Percentiles rank a stretch among this genome's conserved stretches.
phyloP scores from a whole-genome alignment of 2,797 vertebrate genomes.

The Buphagus erythrorhynchus region DNA sequence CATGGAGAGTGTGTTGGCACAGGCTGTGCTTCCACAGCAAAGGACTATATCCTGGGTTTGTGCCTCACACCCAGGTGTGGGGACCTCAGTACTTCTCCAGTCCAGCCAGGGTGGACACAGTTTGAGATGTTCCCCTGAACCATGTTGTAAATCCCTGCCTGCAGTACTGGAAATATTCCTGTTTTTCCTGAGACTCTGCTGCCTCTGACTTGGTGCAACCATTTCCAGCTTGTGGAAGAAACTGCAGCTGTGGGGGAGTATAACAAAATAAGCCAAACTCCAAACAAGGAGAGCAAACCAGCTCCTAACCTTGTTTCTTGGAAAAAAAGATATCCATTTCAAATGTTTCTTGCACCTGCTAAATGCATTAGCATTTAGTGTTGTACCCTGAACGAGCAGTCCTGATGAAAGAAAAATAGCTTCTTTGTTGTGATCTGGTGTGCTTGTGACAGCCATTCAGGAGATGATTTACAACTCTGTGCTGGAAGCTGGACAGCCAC shows the following conservation, averaged over 20 bases:
- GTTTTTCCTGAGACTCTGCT: not conserved
- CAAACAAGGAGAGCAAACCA: not conserved
- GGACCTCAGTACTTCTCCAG: not conserved
- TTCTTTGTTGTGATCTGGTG: slow-evolving; percentile 7
- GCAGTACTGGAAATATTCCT: not conserved
- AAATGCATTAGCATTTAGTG: not conserved
- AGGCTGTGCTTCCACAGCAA: not conserved
- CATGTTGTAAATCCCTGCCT: not conserved
- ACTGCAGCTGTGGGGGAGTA: not conserved
- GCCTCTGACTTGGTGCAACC: not conserved
- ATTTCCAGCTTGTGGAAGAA: not conserved
- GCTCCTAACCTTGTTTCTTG: not conserved
- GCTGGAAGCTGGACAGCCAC: not conserved
- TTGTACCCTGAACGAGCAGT: not conserved
- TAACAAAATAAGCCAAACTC: not conserved
- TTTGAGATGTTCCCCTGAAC: not conserved
- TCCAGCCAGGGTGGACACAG: rapidly evolving
- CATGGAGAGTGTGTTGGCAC: rapidly evolving
- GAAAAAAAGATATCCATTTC: not conserved
- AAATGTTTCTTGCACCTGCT: not conserved
- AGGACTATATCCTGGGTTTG: not conserved
- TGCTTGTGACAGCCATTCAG: not conserved
- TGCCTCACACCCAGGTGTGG: not conserved
- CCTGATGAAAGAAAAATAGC: not conserved
- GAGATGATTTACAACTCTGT: slow-evolving; percentile 25